A percentile compares a stretch with the other conserved stretches of the same genome.
phyloP scores from a whole-genome alignment of 2,113 vertebrate genomes.

The Dromiciops gliroides region DNA sequence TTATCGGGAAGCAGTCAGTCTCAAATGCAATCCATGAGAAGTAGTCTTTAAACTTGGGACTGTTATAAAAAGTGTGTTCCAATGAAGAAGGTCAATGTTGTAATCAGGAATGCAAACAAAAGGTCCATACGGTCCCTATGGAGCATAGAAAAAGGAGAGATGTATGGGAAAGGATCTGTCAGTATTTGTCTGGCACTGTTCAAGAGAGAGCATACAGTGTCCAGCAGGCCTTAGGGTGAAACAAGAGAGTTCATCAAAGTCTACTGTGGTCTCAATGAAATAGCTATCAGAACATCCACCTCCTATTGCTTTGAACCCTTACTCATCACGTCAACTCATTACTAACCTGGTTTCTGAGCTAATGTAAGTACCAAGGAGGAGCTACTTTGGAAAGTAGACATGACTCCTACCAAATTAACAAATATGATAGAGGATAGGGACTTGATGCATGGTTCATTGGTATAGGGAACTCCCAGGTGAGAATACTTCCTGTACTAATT shows the following conservation, averaged over 20 bases:
- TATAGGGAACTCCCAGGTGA: not conserved
- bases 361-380: not conserved
- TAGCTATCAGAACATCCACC: not conserved
- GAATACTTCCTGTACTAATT: not conserved
- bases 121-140: not conserved
- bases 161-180: slow-evolving; percentile 28
- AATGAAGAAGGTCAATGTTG: not conserved
- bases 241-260: not conserved
- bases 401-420: not conserved
- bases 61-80: not conserved
- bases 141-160: not conserved
- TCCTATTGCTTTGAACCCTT: not conserved
- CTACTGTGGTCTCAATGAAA: not conserved
- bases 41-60: not conserved
- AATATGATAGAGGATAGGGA: not conserved
- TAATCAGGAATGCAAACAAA: slow-evolving; percentile 9
- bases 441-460: not conserved
- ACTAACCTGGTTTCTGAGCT: not conserved
- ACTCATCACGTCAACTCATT: not conserved
- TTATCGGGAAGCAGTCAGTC: not conserved
- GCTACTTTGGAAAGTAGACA: not conserved
- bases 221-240: not conserved
- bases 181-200: slow-evolving; percentile 8
- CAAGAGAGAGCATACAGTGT: not conserved
- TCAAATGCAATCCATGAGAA: not conserved